Conservation (phyloP, 2,888 invertebrate species). For the Pristionchus arcanus region DNA sequence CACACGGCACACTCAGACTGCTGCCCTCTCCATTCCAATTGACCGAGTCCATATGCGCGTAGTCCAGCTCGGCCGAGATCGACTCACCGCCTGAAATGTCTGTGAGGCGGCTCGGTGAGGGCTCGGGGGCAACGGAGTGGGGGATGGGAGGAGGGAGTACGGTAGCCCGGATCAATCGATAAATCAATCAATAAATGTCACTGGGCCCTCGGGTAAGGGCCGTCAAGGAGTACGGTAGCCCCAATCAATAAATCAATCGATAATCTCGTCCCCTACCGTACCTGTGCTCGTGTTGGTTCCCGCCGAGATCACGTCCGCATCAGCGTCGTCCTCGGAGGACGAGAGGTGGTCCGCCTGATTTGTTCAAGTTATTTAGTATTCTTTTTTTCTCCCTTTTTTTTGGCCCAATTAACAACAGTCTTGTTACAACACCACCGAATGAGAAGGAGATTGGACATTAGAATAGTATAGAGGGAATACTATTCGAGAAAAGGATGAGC, state of each 20-base stretch:
- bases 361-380: too few relatives aligned
- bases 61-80: conserved; percentile 5
- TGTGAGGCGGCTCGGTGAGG: neutral
- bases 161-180: too few relatives aligned
- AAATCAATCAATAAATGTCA: neutral
- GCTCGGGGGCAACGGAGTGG: too few relatives aligned
- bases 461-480: too few relatives aligned
- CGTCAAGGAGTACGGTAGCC: conserved; percentile 47
- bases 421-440: too few relatives aligned
- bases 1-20: conserved; percentile 4
- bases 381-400: too few relatives aligned
- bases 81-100: conserved; percentile 31
- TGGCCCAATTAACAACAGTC: too few relatives aligned
- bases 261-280: neutral
- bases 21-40: neutral
- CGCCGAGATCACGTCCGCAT: conserved; percentile 43
- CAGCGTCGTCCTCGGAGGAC: conserved; percentile 42
- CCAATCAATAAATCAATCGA: neutral
- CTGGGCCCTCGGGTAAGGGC: neutral
- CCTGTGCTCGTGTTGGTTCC: conserved; percentile 49
- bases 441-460: too few relatives aligned
- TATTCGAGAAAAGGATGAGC: too few relatives aligned
- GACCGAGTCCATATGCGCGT: conserved; percentile 14
- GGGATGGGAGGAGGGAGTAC: too few relatives aligned
- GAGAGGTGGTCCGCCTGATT: conserved; percentile 20